Percentiles rank a stretch among this genome's conserved stretches.
phyloP scores from a whole-genome alignment of 1,140 invertebrate genomes.

The Ruditapes philippinarum region DNA sequence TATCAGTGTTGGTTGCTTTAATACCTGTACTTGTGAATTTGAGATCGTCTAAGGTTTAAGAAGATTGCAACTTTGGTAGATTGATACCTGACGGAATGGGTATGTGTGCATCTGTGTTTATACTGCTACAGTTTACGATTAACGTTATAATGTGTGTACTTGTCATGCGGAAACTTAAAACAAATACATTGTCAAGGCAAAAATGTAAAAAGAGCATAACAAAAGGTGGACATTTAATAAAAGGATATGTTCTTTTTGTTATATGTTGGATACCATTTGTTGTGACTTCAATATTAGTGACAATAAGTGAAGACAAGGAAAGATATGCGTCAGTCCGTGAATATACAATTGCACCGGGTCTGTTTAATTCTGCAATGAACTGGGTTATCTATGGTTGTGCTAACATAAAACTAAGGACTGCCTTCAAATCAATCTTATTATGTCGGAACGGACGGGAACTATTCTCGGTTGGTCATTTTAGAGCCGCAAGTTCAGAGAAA shows the following conservation, averaged over 20 bases:
- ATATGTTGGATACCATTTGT: slow-evolving; percentile 34
- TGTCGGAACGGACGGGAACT: neutral
- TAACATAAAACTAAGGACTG: slow-evolving; percentile 9
- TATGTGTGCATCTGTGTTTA: neutral
- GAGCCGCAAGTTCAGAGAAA: neutral
- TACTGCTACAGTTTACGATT: neutral
- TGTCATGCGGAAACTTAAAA: neutral
- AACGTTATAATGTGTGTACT: slow-evolving; percentile 14
- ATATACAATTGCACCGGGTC: neutral
- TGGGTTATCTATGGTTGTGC: slow-evolving; percentile 49
- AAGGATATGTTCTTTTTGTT: slow-evolving; percentile 25
- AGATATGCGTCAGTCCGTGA: neutral
- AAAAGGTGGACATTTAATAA: slow-evolving; percentile 18
- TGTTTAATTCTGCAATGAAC: slow-evolving; percentile 49
- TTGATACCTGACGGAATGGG: neutral
- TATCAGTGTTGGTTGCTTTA: neutral
- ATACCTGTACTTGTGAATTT: neutral
- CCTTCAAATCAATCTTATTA: slow-evolving; percentile 5
- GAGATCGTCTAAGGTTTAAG: neutral
- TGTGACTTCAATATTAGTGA: neutral
- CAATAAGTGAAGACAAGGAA: neutral
- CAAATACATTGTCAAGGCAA: slow-evolving; percentile 1
- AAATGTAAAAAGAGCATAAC: neutral
- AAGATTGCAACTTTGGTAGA: neutral
- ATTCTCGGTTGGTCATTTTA: neutral